Evolutionary conservation across 2,888 invertebrate species (phyloP).

Genomic region (Hesperia comma): DNA sequence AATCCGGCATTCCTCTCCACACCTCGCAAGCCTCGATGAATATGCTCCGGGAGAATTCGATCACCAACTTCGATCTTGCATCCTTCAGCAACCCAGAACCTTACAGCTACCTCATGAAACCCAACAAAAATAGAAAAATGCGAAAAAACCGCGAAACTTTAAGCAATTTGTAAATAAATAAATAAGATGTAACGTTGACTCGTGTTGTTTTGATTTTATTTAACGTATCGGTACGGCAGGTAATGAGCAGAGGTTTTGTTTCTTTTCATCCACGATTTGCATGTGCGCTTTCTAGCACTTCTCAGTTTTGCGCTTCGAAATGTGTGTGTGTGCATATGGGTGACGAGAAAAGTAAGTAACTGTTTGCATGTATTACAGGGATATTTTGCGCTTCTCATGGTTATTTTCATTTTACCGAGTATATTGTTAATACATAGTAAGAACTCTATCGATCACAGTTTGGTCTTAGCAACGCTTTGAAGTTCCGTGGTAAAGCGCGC

Average conservation of each 20-base stretch:
- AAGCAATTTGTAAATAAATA: conserved; percentile 52
- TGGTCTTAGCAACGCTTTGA: not conserved
- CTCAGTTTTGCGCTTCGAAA: conserved; percentile 53
- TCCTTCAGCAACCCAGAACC: conserved; percentile 44
- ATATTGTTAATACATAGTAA: not conserved
- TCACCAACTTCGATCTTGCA: conserved; percentile 42
- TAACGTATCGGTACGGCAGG: conserved; percentile 35
- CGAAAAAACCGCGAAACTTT: conserved; percentile 52
- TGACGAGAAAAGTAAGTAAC: conserved; percentile 43
- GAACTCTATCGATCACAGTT: not conserved
- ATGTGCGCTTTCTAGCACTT: conserved; percentile 58
- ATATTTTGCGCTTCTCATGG: conserved; percentile 34
- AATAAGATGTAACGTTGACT: conserved; percentile 48
- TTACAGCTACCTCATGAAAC: conserved; percentile 49
- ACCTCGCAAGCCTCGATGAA: conserved; percentile 68
- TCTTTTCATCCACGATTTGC: conserved; percentile 47
- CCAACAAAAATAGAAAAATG: conserved; percentile 55
- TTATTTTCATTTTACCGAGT: not conserved
- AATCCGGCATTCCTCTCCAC: conserved; percentile 61
- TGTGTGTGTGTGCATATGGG: conserved; percentile 48
- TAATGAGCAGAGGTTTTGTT: conserved; percentile 72
- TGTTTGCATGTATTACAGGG: conserved; percentile 43
- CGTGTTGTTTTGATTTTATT: conserved; percentile 45
- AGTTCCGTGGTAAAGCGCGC: not conserved
- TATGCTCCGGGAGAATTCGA: conserved; percentile 56